These are phyloP conservation scores for Callithrix jacchus DNA, from an alignment of 2,113 vertebrate genomes.

Conservation along the genomic window DNA sequence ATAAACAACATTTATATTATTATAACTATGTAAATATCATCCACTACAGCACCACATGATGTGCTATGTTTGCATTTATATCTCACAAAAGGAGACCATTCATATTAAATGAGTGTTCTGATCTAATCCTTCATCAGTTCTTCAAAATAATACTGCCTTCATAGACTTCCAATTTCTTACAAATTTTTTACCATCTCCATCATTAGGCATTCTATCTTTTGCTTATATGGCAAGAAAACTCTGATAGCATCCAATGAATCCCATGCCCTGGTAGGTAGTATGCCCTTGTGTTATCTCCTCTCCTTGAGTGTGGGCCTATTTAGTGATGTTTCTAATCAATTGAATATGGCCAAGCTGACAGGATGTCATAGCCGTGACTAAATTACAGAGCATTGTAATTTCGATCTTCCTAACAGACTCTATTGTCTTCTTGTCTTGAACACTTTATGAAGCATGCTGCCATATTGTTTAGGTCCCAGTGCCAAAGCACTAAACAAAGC, in stretches of 20 bases:
- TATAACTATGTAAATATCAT: background rate
- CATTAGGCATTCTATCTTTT: background rate
- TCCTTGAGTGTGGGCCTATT: too few relatives aligned
- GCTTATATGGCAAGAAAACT: background rate
- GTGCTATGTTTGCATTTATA: background rate
- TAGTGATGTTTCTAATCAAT: background rate
- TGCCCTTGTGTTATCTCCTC: too few relatives aligned
- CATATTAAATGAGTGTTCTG: background rate
- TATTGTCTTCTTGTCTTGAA: background rate
- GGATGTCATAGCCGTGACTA: background rate
- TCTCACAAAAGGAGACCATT: background rate
- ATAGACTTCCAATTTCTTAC: background rate
- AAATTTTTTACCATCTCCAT: background rate
- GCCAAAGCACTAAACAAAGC: too few relatives aligned
- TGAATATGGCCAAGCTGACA: background rate
- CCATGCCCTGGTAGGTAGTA: background rate
- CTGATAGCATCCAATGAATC: background rate
- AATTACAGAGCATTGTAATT: background rate
- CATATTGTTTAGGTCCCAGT: background rate
- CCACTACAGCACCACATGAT: background rate
- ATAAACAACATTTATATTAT: background rate
- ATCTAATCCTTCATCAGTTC: background rate
- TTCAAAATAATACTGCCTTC: background rate
- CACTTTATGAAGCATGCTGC: background rate
- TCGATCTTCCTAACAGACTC: background rate